A percentile compares a stretch with the other conserved stretches of the same genome.
Evolutionary conservation across 1,140 invertebrate species (phyloP).

Genomic region (Condylostylus longicornis): DNA sequence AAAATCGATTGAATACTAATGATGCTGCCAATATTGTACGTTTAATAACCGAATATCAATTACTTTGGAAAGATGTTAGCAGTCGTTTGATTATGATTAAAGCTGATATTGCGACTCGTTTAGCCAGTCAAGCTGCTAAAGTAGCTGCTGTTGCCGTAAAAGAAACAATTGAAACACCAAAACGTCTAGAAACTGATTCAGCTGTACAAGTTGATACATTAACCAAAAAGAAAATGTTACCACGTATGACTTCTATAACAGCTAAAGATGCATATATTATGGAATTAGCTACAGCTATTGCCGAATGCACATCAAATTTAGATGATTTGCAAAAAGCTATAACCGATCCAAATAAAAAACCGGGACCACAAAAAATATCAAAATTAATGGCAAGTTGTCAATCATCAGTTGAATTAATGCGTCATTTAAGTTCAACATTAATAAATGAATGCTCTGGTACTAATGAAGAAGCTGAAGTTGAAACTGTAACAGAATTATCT

Average conservation of each 20-base stretch:
- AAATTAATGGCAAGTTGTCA: constrained; percentile 54
- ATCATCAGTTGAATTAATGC: constrained; percentile 58
- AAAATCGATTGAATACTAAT: constrained; percentile 37
- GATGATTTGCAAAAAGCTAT: constrained; percentile 39
- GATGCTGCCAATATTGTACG: constrained; percentile 41
- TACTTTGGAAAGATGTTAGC: constrained; percentile 46
- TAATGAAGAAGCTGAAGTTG: constrained; percentile 45
- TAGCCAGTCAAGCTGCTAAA: constrained; percentile 8
- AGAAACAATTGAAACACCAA: constrained; percentile 53
- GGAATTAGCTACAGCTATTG: constrained; percentile 51
- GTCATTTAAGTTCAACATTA: constrained; percentile 58
- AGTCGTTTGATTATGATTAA: constrained; percentile 36
- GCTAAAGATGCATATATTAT: constrained; percentile 63
- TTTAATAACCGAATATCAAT: constrained; percentile 52
- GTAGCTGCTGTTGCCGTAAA: constrained; percentile 33
- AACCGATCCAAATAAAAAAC: constrained; percentile 34
- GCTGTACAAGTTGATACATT: constrained; percentile 65
- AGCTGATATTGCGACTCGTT: constrained; percentile 28
- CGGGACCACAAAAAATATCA: constrained; percentile 38
- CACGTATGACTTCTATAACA: constrained; percentile 46
- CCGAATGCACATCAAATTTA: constrained; percentile 42
- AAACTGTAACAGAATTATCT: constrained; percentile 47
- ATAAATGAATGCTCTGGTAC: constrained; percentile 55
- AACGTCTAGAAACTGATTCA: constrained; percentile 56
- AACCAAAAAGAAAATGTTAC: constrained; percentile 33